Conservation (phyloP, 2,113 vertebrate species). For the Monopterus albus region DNA sequence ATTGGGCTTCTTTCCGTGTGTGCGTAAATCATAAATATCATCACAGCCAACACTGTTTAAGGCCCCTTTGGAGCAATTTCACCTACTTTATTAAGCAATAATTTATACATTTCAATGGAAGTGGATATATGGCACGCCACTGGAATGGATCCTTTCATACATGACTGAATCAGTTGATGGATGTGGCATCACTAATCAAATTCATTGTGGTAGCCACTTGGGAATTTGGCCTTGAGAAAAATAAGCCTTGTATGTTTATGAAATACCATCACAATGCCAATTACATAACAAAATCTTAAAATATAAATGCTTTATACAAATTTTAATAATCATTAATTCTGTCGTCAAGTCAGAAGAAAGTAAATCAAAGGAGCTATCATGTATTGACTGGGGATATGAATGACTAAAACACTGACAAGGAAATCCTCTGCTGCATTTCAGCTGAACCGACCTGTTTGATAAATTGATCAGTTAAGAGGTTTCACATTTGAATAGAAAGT, state of each 20-base stretch:
- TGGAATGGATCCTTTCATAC: slow-evolving; percentile 50
- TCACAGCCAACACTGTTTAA: slow-evolving; percentile 50
- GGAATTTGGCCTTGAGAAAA: slow-evolving; percentile 47
- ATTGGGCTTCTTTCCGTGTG: slow-evolving; percentile 45
- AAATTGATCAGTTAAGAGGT: slow-evolving; percentile 22
- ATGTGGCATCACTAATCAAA: slow-evolving; percentile 73
- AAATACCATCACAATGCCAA: slow-evolving; percentile 27
- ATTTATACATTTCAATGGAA: slow-evolving; percentile 64
- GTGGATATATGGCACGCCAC: slow-evolving; percentile 53
- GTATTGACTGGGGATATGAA: too few relatives aligned
- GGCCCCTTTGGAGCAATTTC: slow-evolving; percentile 67
- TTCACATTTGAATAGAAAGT: slow-evolving; percentile 28
- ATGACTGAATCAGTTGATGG: slow-evolving; percentile 64
- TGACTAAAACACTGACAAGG: slow-evolving; percentile 32
- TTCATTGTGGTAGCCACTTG: slow-evolving; percentile 60
- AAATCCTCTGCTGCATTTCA: neutral
- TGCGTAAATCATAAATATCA: slow-evolving; percentile 77
- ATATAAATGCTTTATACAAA: slow-evolving; percentile 18
- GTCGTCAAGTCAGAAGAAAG: too few relatives aligned
- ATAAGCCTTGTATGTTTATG: slow-evolving; percentile 36
- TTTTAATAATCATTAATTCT: neutral
- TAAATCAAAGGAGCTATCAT: too few relatives aligned
- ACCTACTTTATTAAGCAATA: slow-evolving; percentile 77
- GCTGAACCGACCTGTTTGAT: slow-evolving; percentile 5
- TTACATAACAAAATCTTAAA: slow-evolving; percentile 22